Evolutionary conservation across 2,797 vertebrate species (phyloP).

Genomic region (Babyrousa celebensis): DNA sequence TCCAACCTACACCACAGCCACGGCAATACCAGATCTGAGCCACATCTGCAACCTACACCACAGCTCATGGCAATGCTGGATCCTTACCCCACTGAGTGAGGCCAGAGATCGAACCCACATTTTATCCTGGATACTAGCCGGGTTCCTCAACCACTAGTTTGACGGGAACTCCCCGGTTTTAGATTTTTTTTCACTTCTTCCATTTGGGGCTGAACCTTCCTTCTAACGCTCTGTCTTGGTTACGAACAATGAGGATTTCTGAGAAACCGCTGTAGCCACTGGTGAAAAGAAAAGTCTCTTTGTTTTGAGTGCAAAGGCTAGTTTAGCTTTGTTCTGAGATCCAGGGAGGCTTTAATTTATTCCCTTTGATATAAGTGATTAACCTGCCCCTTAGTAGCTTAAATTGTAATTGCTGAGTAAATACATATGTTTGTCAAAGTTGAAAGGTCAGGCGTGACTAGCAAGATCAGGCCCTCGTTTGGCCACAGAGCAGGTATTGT

Average conservation of each 20-base stretch:
- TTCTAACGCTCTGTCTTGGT: background rate
- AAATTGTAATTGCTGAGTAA: constrained; percentile 78
- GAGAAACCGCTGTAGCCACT: constrained; percentile 25
- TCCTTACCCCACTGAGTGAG: no score
- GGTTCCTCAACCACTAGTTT: no score
- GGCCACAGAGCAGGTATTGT: constrained; percentile 88
- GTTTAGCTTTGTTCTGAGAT: constrained; percentile 50
- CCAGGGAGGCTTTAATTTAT: constrained; percentile 10
- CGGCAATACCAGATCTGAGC: no score
- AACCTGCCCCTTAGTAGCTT: constrained; percentile 6
- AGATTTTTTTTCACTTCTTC: background rate
- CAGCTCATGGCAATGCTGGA: no score
- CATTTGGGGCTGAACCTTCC: background rate
- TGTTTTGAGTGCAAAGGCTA: constrained; percentile 82
- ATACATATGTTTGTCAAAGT: constrained; percentile 82
- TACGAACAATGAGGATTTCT: background rate
- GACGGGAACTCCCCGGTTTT: no score
- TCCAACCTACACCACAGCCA: no score
- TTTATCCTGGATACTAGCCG: no score
- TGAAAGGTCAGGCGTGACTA: constrained; percentile 72
- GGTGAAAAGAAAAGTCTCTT: constrained; percentile 82
- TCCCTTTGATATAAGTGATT: constrained; percentile 31
- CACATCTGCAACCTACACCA: no score
- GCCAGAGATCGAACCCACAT: no score
- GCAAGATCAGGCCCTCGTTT: constrained; percentile 82